Base-by-base conservation (phyloP, 2,797 vertebrate species). In the Danio tinwini region DNA sequence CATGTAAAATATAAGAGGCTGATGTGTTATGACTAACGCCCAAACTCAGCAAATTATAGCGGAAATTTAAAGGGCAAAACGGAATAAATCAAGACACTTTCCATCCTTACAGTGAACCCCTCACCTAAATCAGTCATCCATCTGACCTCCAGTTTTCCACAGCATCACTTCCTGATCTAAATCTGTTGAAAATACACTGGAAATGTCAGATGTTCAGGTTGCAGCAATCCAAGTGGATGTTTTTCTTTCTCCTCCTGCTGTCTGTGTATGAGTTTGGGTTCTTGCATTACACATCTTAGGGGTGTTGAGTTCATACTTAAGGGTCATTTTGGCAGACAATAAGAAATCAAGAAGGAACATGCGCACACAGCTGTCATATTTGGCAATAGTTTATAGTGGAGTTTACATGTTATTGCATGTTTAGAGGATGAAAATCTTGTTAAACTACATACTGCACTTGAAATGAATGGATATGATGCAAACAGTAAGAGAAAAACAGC, bases 321-420 rank as follows among this genome's bases (percentile, higher is more conserved):
- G 55, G 39, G 8, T 61, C 71, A 47, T 61, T 59, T 9, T 70
- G n/a, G 39, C 16, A 55, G 37, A 11, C n/a, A 70, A 42, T 8
- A 39, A 7, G 2, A 42, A 68, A 55, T 14, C 6, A 40, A 49
- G 53, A 11, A 61, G 58, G 52, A 42, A 65, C 47, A 67, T 49
- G 21, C 40, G 49, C 52, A 67, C 45, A 61, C 75, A 80, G 67
- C 65, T 52, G 72, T 79, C 58, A 63, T 12, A 4, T 56, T 17
- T 67, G 19, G 71, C 77, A 47, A 69, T 16, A 40, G 11, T 73
- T 84, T 80, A 86, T 86, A 70, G 87, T 87, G 85, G 76, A 81
- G 90, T 84, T 73, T 84, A 86, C 85, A 81, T 88, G 81, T 47
- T 40, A 39, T 71, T 80, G 79, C 82, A 87, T 90, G 85, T 84